Conservation (phyloP, 2,797 vertebrate species). For the Pteropus rufus region DNA sequence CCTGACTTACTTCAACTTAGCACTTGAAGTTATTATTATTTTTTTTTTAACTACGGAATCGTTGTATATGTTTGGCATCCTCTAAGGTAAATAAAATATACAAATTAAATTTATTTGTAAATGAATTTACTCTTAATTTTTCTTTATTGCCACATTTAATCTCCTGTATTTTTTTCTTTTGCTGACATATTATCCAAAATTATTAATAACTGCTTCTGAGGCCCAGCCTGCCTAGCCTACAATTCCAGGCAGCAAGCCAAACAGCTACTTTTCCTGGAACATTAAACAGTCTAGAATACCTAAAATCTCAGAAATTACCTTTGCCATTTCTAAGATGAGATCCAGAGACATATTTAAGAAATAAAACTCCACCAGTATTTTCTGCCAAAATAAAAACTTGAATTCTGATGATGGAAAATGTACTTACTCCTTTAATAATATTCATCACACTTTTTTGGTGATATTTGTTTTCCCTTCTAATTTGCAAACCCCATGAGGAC, state of each 20-base stretch:
- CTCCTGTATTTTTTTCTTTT: not conserved
- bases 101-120: too few relatives aligned
- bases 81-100: not conserved
- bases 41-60: not conserved
- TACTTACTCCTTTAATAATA: not conserved
- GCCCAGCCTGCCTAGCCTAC: not conserved
- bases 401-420: not conserved
- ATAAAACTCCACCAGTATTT: not conserved
- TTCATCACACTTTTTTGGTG: not conserved
- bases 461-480: not conserved
- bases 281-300: not conserved
- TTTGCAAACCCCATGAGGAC: not conserved
- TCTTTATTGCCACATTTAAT: not conserved
- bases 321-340: not conserved
- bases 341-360: not conserved
- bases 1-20: too few relatives aligned
- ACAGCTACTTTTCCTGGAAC: not conserved
- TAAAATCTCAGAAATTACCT: not conserved
- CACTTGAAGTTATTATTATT: too few relatives aligned
- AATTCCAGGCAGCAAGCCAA: not conserved
- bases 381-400: not conserved
- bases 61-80: not conserved
- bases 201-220: not conserved
- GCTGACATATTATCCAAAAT: not conserved
- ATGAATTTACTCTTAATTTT: not conserved